Base-by-base conservation (phyloP, 2,888 invertebrate genomes). In the Acrobasis repandana region DNA sequence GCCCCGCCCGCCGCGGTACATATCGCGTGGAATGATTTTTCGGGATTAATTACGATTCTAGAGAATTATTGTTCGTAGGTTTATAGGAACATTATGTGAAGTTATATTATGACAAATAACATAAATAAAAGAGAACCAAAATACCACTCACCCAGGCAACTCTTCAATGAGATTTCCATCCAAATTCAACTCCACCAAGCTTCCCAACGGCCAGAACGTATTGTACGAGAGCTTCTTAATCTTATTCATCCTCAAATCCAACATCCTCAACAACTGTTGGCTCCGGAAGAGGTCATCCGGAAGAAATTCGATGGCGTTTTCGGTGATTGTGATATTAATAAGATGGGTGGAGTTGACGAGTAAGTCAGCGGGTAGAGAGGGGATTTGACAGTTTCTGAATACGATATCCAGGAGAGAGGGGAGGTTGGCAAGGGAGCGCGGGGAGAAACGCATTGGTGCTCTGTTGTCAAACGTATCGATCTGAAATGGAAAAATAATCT, bases 121-220 rank as follows among this genome's bases (percentile, higher is more conserved):
- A n/a, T n/a, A n/a, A n/a, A n/a, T n/a, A n/a, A n/a, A n/a, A n/a
- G n/a, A n/a, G n/a, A n/a, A n/a, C n/a, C n/a, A n/a, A n/a, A n/a
- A n/a, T n/a, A 57, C 2, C 34, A 61, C 61, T 52, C 10, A 61
- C 61, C 48, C 54, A 15, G 61, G 54, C 11, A 61, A 14, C n/a
- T 2, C 48, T 11, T 58, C 61, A 33, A 61, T 61, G 0, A 38
- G 14, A 33, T 61, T 61, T 1, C 48, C 48, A 15, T 38, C 54
- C 61, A 61, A 48, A 38, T 54, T 48, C 28, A 61, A 49, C 47
- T 38, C 48, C n/a, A 54, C 38, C 18, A 61, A 38, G 1, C 18
- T 48, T 2, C 16, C 16, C 8, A 61, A 15, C 2, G 52, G 11
- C 58, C 52, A 54, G 5, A 61, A 54, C 11, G 58, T 28, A 1